Conservation (phyloP, 2,113 vertebrate genomes). For the Dasyprocta punctata region DNA sequence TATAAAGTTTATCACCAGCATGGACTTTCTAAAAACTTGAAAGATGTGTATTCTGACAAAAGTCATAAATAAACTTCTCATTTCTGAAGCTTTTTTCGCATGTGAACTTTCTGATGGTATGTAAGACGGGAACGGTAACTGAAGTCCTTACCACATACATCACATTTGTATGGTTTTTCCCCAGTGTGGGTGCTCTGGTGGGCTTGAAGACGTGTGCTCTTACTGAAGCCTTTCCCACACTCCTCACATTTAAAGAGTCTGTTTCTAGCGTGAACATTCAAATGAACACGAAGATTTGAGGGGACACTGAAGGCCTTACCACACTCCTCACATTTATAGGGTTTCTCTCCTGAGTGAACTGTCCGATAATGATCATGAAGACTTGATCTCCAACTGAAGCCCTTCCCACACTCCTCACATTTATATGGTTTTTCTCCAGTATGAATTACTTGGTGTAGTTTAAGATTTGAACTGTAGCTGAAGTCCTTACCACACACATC, state of each 20-base stretch:
- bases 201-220: constrained; percentile 39
- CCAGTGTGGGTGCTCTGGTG: constrained; percentile 72
- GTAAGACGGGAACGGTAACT: constrained; percentile 48
- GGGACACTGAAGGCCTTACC: constrained; percentile 76
- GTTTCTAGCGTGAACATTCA: constrained; percentile 72
- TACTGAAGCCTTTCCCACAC: constrained; percentile 74
- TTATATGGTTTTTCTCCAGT: constrained; percentile 62
- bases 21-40: background rate
- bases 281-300: constrained; percentile 74
- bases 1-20: background rate
- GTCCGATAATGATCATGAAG: constrained; percentile 17
- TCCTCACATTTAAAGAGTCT: constrained; percentile 71
- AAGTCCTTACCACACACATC: constrained; percentile 75
- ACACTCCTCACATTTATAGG: constrained; percentile 74
- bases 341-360: constrained; percentile 65
- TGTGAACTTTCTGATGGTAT: constrained; percentile 68
- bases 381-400: constrained; percentile 50
- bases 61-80: background rate
- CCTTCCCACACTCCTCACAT: constrained; percentile 64
- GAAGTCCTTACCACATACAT: too few species aligned
- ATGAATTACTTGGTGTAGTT: constrained; percentile 70
- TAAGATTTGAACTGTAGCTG: constrained; percentile 70
- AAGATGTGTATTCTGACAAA: background rate
- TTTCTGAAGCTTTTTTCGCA: constrained; percentile 9
- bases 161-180: constrained; percentile 39